Evolutionary conservation across 2,113 vertebrate genomes (phyloP), one percentile per base, ranked within the genome.

Genomic region (Sinosuthora webbiana): DNA sequence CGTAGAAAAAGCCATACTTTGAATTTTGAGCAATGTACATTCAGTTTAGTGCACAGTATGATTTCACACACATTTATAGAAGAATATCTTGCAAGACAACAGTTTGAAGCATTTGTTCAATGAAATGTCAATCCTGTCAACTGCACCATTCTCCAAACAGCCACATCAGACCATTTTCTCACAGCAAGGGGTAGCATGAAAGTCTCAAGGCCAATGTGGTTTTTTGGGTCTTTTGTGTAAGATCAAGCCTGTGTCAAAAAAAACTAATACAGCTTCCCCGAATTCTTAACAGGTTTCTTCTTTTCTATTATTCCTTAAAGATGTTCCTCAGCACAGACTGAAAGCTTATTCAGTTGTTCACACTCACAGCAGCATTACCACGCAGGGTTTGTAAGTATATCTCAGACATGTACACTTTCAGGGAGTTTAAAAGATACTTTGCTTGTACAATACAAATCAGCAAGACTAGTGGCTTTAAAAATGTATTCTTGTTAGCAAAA

Each of bases 1-100:
- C 0, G 0, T 21, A 44, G 71, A 67, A 78, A 81, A 74, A 39
- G n/a, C 12, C 7, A 3, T 5, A 28, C 14, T 84, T 39, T 35
- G 52, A 76, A 78, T 79, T 84, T 13, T 44, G 56, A 45, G 37
- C 42, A 69, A 49, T 2, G 22, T 17, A 49, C 11, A 49, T 37
- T 65, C 39, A 56, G 39, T 24, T 9, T 28, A 42, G 21, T 3
- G 10, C 47, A 57, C 44, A 64, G 28, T 6, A 31, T 6, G 6
- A 55, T 50, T 59, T 39, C 56, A 83, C 13, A 8, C 1, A 4
- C 33, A 33, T 71, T 95, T 79, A 76, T 9, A 88, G 22, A 83
- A 52, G 24, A 91, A 4, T 25, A 37, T 25, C 70, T 83, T 73
- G 41, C 59, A 92, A 75, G 57, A 83, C 45, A 94, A 62, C 17